Base-by-base conservation (phyloP, 1,140 invertebrate species). In the Ectropis grisescens region DNA sequence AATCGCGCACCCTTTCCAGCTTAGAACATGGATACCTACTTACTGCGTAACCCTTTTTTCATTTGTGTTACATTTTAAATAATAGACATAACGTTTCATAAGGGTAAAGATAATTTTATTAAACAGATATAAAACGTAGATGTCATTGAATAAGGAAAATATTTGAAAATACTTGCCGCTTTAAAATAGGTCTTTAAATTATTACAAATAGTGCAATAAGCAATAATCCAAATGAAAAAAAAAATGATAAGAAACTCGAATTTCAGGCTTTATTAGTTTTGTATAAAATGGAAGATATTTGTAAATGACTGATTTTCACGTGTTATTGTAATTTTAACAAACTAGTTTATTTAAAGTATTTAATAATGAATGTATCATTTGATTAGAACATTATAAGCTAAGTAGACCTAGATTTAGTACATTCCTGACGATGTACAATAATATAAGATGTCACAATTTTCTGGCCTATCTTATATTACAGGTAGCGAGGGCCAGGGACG, bases 391-490 rank as follows among this genome's bases (percentile, higher is more conserved):
- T 43, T 58, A 49, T 45, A 48, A 10, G 43, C 37, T 62, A 58
- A 50, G 49, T 74, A 67, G 66, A 35, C 26, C 46, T 72, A 69
- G 67, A 47, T 38, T 48, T 47, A 68, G 74, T 79, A 75, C 74
- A 79, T 79, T 79, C 74, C 74, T 52, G 53, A 58, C 28, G 37
- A 68, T 78, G 69, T 78, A 76, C 68, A 56, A 59, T 64, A 49
- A 43, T 27, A 42, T 65, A 67, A 62, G 56, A 48, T 19, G 16
- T 19, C 16, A 42, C 46, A 59, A 54, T 38, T 35, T 41, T 34
- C 42, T 51, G 70, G 65, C 67, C 70, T 67, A 67, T 50, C 43
- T 44, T 30, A 15, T 26, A 30, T 45, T 33, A 41, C 46, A 47
- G 46, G 41, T 52, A 46, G 49, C 42, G 37, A 16, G 28, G 56